phyloP scores from a whole-genome alignment of 2,113 vertebrate species.

The Phyllostomus hastatus region DNA sequence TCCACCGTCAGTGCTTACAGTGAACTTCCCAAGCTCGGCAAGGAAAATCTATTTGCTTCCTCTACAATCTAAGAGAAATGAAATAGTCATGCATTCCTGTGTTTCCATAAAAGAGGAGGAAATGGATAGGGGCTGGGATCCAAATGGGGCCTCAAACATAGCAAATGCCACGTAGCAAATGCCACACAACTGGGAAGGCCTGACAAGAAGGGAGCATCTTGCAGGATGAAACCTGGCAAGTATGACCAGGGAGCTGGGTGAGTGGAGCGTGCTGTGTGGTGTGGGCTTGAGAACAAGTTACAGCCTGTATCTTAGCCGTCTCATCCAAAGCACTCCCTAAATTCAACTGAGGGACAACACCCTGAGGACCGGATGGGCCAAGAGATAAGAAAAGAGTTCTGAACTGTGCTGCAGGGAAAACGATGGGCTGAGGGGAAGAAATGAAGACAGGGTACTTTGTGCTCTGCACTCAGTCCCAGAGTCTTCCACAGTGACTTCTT shows the following conservation, averaged over 20 bases:
- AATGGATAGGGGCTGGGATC: background rate
- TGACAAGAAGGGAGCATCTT: background rate
- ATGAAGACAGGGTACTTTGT: background rate
- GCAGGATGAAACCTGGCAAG: background rate
- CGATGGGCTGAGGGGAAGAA: fast-evolving
- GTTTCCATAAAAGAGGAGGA: background rate
- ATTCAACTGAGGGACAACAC: background rate
- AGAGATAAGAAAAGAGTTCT: background rate
- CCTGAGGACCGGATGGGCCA: background rate
- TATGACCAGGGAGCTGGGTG: fast-evolving
- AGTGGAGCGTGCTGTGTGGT: background rate
- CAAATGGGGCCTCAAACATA: background rate
- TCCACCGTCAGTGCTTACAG: background rate
- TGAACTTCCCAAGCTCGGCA: background rate
- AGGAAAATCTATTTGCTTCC: background rate
- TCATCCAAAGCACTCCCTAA: background rate
- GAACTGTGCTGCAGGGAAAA: background rate
- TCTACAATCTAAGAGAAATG: background rate
- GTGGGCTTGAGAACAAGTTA: background rate
- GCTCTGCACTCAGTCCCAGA: background rate
- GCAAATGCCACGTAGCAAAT: background rate
- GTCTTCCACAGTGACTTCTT: background rate
- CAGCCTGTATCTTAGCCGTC: background rate
- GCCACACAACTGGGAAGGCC: background rate
- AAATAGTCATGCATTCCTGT: background rate